Percentiles rank a stretch among this genome's conserved stretches.
These are phyloP conservation scores for Astyanax mexicanus DNA, from an alignment of 2,797 vertebrate genomes.

Conservation along the genomic window DNA sequence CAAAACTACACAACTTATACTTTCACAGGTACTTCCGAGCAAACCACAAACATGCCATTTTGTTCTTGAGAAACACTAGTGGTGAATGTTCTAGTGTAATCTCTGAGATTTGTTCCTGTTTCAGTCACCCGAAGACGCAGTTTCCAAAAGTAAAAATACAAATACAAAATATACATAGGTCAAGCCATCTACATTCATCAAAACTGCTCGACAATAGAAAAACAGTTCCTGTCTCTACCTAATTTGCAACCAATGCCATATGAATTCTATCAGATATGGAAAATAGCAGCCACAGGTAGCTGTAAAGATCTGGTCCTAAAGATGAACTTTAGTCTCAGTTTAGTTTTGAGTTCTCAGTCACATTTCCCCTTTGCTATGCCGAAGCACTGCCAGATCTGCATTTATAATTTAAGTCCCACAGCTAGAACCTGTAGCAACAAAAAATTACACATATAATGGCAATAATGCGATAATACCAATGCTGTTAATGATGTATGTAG, in stretches of 20 bases:
- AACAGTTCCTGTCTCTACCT: neutral
- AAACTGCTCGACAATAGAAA: too few relatives aligned
- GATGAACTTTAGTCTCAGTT: constrained; percentile 25
- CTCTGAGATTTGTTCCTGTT: constrained; percentile 7
- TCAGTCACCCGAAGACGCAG: neutral
- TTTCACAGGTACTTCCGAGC: neutral
- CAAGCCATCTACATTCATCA: too few relatives aligned
- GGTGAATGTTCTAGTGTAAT: neutral
- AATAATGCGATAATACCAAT: too few relatives aligned
- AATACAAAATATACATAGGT: too few relatives aligned
- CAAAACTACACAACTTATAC: neutral
- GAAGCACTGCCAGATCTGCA: neutral
- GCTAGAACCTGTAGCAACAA: too few relatives aligned
- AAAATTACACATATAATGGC: too few relatives aligned
- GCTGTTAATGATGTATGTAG: too few relatives aligned
- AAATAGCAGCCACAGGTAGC: neutral
- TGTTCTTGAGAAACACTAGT: neutral
- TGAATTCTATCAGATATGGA: neutral
- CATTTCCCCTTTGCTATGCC: constrained; percentile 33
- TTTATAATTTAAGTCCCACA: neutral
- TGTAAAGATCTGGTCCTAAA: neutral
- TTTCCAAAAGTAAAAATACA: too few relatives aligned
- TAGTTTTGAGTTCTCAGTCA: constrained; percentile 36
- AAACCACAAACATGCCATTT: constrained; percentile 1
- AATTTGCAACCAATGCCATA: neutral